Base-by-base conservation (phyloP, 2,113 vertebrate species). In the Nerophis ophidion region DNA sequence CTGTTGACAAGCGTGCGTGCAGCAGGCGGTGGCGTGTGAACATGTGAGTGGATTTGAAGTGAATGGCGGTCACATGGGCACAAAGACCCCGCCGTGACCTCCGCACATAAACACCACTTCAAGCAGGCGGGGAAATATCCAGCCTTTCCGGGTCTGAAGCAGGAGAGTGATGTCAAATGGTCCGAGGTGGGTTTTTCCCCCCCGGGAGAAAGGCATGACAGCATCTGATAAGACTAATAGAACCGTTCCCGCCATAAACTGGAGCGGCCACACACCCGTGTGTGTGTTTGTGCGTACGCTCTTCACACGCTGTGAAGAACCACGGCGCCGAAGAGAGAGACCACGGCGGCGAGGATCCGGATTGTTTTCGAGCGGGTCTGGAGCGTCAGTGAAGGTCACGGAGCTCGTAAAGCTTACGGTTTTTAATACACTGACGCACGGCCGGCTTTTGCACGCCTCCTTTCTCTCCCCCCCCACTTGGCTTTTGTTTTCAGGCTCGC, bases 201-300 rank as follows among this genome's bases (percentile, higher is more conserved):
- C 50, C 63, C 79, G 58, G 75, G 64, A 80, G 61, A 77, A 71
- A 60, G 80, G 82, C 61, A 60, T 77, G 65, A 65, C 71, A 42
- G 48, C 34, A 90, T 88, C 88, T 81, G 88, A 90, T 89, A 83
- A 83, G 59, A 56, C 79, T 76, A 88, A 88, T 84, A 75, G 62
- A 83, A 85, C 50, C 60, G 50, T 85, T 80, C 81, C 76, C 61
- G 49, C 40, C 40, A 12, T 7, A 44, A 71, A 65, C 60, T 40
- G 38, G 48, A 71, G 66, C 46, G n/a, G 26, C 83, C 82, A 81
- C 81, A 78, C 84, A 84, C 68, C 81, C 62, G 69, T 63, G 68
- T 38, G 42, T 74, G 61, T 77, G 47, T 57, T 52, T 36, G 49
- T 57, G 50, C 16, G 48, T 57, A 54, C 16, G 48, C 50, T 47